Percentiles rank a stretch among this genome's conserved stretches.
Conservation (phyloP, 2,113 vertebrate genomes). For the Corythaeola cristata region DNA sequence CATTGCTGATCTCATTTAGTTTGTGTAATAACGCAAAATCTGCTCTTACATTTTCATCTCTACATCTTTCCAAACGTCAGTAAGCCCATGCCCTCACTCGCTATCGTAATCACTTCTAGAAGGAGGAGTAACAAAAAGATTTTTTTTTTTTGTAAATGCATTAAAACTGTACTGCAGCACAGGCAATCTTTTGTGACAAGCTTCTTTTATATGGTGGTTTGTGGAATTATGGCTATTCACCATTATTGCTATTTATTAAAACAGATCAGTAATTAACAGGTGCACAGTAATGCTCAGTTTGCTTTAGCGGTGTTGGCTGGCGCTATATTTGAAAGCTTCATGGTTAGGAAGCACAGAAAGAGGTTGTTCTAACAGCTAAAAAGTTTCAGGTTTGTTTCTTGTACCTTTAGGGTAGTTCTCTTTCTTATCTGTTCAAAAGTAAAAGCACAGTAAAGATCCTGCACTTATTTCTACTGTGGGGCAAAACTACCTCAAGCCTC, state of each 20-base stretch:
- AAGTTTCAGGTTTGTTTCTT: neutral
- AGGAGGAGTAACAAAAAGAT: neutral
- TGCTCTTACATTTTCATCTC: neutral
- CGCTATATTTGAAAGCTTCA: neutral
- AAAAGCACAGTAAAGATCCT: neutral
- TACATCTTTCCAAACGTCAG: neutral
- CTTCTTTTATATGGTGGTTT: rapidly evolving
- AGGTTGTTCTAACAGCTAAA: neutral
- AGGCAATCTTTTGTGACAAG: rapidly evolving
- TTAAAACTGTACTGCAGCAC: neutral
- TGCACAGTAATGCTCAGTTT: neutral
- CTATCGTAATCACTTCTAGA: neutral
- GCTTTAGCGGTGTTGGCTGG: neutral
- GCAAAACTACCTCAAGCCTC: neutral
- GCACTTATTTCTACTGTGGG: neutral
- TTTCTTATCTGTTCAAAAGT: neutral
- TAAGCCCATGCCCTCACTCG: neutral
- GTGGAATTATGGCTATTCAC: neutral
- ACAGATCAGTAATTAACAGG: neutral
- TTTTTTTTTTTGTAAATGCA: neutral
- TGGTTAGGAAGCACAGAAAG: neutral
- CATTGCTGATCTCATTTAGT: neutral
- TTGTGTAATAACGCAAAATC: neutral
- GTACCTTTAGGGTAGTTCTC: neutral
- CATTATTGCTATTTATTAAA: neutral